A percentile compares a stretch with the other conserved stretches of the same genome.
phyloP scores from a whole-genome alignment of 2,888 invertebrate species.

The Lepidochitona cinerea region DNA sequence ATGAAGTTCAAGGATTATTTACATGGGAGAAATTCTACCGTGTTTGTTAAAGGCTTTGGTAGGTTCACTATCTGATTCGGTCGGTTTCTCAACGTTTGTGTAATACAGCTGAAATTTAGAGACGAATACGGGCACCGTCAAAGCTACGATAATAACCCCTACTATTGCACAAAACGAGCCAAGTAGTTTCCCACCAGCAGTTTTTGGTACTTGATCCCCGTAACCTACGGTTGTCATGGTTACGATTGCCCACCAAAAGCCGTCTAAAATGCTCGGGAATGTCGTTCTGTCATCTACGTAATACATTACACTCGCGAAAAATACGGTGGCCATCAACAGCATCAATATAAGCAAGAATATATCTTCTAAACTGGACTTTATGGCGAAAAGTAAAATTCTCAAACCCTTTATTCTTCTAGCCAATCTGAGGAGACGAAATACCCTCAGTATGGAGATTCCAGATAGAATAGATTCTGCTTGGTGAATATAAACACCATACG shows the following conservation, averaged over 20 bases:
- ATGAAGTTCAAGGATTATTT: too few relatives aligned
- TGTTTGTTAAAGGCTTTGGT: too few relatives aligned
- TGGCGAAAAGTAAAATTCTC: constrained; percentile 16
- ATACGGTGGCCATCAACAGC: constrained; percentile 14
- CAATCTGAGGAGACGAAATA: constrained; percentile 16
- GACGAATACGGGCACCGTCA: constrained; percentile 61
- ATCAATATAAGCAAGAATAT: constrained; percentile 13
- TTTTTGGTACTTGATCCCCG: constrained; percentile 53
- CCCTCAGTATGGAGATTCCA: neutral
- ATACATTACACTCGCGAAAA: constrained; percentile 17
- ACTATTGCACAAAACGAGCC: constrained; percentile 49
- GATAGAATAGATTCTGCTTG: neutral
- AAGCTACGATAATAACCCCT: constrained; percentile 54
- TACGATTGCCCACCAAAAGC: constrained; percentile 60
- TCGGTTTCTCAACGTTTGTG: constrained; percentile 13
- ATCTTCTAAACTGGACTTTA: constrained; percentile 17
- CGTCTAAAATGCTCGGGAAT: constrained; percentile 53
- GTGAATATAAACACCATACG: neutral
- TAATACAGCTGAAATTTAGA: constrained; percentile 60
- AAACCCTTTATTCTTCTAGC: constrained; percentile 17
- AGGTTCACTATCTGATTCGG: neutral
- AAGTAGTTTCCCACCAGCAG: constrained; percentile 40
- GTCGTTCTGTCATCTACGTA: constrained; percentile 27
- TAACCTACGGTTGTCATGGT: constrained; percentile 66
- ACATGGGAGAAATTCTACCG: too few relatives aligned